Evolutionary conservation across 2,113 vertebrate species (phyloP), one percentile per base, ranked within the genome.

Genomic region (Cyprinodon brontotheroides): DNA sequence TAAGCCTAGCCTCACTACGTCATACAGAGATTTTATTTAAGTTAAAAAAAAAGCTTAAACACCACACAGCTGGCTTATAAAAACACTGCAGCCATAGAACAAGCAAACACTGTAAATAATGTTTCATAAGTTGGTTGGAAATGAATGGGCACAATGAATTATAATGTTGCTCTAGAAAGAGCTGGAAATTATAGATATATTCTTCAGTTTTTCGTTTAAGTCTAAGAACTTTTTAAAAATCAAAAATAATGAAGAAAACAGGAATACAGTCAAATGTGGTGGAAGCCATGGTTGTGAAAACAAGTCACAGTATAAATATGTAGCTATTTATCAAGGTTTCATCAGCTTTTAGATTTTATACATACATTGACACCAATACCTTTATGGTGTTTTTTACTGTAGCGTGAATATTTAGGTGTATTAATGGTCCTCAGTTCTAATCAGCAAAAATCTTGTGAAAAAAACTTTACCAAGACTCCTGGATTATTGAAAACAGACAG

Each of bases 291-390:
- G 1, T 47, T 36, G 37, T 6, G 12, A 47, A 71, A 66, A 3
- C 15, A 57, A 59, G 2, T 78, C 45, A 68, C 13, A 92, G 94
- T 95, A 95, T 95, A 96, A 94, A 90, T 88, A 82, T 90, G 78
- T 89, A 29, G 29, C 29, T 29, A 68, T 96, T 96, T 95, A 95
- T 96, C 96, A 90, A 93, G 91, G 93, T 88, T 82, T 81, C 89
- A 92, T 93, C 86, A 91, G 93, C 91, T 90, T 92, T 0, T 96
- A 95, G 96, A 89, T 87, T 94, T 95, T 92, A 94, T 93, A 94
- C 92, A 93, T 92, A 93, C 87, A 79, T 91, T 92, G 75, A 90
- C 92, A 94, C 57, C 39, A 78, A 36, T 36, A 57, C 4, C 45
- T 45, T 68, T 37, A 74, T 40, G 62, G 57, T 61, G 67, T 72